A percentile compares a stretch with the other conserved stretches of the same genome.
phyloP scores from a whole-genome alignment of 2,888 invertebrate species.

The Fragum sueziense region DNA sequence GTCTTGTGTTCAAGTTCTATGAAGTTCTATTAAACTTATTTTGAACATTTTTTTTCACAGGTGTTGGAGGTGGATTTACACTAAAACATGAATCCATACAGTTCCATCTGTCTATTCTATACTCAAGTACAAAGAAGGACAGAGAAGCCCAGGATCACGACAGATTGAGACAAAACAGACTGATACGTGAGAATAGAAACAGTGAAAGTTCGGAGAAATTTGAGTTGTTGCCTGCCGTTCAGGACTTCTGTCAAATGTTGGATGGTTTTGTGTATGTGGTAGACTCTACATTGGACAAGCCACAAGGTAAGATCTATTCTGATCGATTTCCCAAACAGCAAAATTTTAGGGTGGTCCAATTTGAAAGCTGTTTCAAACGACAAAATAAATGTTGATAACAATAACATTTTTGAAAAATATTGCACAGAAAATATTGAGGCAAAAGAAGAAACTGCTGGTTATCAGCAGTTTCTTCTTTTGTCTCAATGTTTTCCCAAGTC shows the following conservation, averaged over 20 bases:
- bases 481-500: too few relatives aligned
- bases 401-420: too few relatives aligned
- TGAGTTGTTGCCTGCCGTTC: slow-evolving; percentile 73
- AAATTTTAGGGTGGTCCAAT: background rate
- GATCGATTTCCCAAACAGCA: background rate
- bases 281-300: slow-evolving; percentile 68
- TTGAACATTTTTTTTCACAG: slow-evolving; percentile 47
- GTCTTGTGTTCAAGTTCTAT: too few relatives aligned
- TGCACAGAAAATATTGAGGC: too few relatives aligned
- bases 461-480: too few relatives aligned
- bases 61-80: slow-evolving; percentile 75
- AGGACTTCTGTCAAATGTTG: slow-evolving; percentile 76
- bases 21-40: too few relatives aligned
- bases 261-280: slow-evolving; percentile 80
- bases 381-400: too few relatives aligned
- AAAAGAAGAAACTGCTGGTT: too few relatives aligned
- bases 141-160: slow-evolving; percentile 63
- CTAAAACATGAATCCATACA: slow-evolving; percentile 63
- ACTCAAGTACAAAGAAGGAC: slow-evolving; percentile 71
- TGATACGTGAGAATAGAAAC: slow-evolving; percentile 59
- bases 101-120: slow-evolving; percentile 73
- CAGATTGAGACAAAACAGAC: slow-evolving; percentile 64
- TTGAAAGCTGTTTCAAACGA: background rate
- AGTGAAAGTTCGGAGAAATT: slow-evolving; percentile 52
- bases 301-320: slow-evolving; percentile 40